These are phyloP conservation scores for Hydrolagus affinis DNA, from an alignment of 2,113 vertebrate species.

Conservation along the genomic window DNA sequence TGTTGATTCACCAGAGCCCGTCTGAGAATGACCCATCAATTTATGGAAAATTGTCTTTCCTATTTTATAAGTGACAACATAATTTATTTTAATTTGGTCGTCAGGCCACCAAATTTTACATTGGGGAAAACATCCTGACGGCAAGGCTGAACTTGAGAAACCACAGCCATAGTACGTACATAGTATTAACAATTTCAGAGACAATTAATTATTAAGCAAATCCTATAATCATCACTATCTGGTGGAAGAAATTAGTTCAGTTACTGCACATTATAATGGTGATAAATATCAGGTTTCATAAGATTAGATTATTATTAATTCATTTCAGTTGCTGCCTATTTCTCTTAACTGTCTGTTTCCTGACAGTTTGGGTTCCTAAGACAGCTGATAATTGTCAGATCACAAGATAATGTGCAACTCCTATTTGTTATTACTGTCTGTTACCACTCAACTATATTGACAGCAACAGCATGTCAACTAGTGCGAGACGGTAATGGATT, in stretches of 20 bases:
- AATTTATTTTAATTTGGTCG: not conserved
- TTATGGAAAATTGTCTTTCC: not conserved
- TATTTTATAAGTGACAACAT: not conserved
- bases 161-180: not conserved
- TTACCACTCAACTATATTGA: not conserved
- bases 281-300: not conserved
- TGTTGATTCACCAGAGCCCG: not conserved
- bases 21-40: not conserved
- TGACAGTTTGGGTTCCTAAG: not conserved
- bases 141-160: not conserved
- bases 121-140: not conserved
- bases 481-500: not conserved
- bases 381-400: not conserved
- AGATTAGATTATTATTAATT: not conserved
- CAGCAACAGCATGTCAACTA: not conserved
- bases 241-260: not conserved
- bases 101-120: not conserved
- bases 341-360: not conserved
- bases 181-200: not conserved
- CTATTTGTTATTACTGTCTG: not conserved
- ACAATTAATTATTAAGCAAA: not conserved
- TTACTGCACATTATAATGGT: not conserved
- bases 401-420: not conserved
- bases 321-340: not conserved
- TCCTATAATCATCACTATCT: not conserved